A percentile compares a stretch with the other conserved stretches of the same genome.
These are phyloP conservation scores for Synanthedon vespiformis DNA, from an alignment of 2,888 invertebrate genomes.

Conservation along the genomic window DNA sequence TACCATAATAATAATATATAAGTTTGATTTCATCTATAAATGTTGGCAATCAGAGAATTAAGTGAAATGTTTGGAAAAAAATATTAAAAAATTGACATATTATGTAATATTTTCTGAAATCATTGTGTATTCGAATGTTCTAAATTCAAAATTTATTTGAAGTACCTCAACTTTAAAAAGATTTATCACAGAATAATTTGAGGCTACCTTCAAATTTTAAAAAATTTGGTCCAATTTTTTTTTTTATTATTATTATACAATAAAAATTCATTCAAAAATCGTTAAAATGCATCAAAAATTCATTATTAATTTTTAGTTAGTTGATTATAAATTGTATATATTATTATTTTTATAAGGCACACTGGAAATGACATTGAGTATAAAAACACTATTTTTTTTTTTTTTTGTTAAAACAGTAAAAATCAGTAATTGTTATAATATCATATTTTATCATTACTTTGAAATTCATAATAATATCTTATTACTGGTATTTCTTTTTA, in stretches of 20 bases:
- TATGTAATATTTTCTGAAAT: too few species aligned
- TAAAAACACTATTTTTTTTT: constrained; percentile 10
- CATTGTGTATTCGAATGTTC: too few species aligned
- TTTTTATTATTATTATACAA: constrained; percentile 14
- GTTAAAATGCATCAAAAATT: constrained; percentile 13
- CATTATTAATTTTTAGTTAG: constrained; percentile 1
- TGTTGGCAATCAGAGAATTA: too few species aligned
- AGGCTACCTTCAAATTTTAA: constrained; percentile 54
- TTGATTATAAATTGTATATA: constrained; percentile 5
- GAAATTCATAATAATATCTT: constrained; percentile 19
- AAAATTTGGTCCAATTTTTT: constrained; percentile 2
- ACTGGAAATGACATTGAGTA: constrained; percentile 62
- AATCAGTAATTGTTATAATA: too few species aligned
- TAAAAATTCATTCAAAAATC: constrained; percentile 23
- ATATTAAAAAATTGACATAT: too few species aligned
- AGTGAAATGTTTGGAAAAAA: too few species aligned
- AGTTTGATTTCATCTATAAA: too few species aligned
- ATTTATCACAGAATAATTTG: constrained; percentile 68
- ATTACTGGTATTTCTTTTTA: constrained; percentile 19
- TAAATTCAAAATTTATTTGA: constrained; percentile 32
- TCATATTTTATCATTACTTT: too few species aligned
- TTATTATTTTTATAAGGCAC: constrained; percentile 33
- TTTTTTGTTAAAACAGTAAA: neutral
- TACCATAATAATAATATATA: too few species aligned
- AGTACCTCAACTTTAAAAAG: constrained; percentile 62